A percentile compares a stretch with the other conserved stretches of the same genome.
These are phyloP conservation scores for Drosophila emarginata DNA, from an alignment of 2,888 invertebrate genomes.

Conservation along the genomic window DNA sequence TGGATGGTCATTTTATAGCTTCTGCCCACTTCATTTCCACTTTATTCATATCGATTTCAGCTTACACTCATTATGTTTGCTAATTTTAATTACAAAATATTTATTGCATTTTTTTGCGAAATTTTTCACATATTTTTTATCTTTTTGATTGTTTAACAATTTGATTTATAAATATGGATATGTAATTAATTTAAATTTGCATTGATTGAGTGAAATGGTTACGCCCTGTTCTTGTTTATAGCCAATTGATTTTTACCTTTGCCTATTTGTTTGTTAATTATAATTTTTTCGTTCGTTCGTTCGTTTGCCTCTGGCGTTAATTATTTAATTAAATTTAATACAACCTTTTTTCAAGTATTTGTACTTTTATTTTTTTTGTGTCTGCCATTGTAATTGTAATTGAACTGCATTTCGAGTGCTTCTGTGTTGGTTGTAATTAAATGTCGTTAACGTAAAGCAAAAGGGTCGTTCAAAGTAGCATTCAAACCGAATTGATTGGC, in stretches of 20 bases:
- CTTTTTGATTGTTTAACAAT: slow-evolving; percentile 8
- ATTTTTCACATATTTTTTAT: slow-evolving; percentile 7
- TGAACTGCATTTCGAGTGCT: slow-evolving; percentile 46
- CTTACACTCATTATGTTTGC: slow-evolving; percentile 2
- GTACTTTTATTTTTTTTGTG: slow-evolving; percentile 14
- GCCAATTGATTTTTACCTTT: not conserved
- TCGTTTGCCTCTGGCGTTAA: slow-evolving; percentile 41
- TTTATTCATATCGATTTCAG: slow-evolving; percentile 1
- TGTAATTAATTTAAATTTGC: slow-evolving; percentile 54
- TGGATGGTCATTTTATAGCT: not conserved
- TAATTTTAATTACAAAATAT: slow-evolving; percentile 34
- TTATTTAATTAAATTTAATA: slow-evolving; percentile 55
- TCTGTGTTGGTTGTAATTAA: slow-evolving; percentile 47
- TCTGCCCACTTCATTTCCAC: not conserved
- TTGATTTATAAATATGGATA: slow-evolving; percentile 33
- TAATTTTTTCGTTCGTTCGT: slow-evolving; percentile 13
- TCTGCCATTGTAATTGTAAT: slow-evolving; percentile 44
- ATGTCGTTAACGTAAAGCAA: slow-evolving; percentile 36
- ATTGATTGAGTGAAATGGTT: slow-evolving; percentile 45
- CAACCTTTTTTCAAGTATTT: slow-evolving; percentile 12
- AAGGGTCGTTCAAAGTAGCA: slow-evolving; percentile 18
- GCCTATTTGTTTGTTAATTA: slow-evolving; percentile 14
- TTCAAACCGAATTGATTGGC: slow-evolving; percentile 32
- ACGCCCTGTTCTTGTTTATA: slow-evolving; percentile 39
- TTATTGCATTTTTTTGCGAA: slow-evolving; percentile 22